Conservation (phyloP, 2,797 vertebrate species). For the Acipenser ruthenus region DNA sequence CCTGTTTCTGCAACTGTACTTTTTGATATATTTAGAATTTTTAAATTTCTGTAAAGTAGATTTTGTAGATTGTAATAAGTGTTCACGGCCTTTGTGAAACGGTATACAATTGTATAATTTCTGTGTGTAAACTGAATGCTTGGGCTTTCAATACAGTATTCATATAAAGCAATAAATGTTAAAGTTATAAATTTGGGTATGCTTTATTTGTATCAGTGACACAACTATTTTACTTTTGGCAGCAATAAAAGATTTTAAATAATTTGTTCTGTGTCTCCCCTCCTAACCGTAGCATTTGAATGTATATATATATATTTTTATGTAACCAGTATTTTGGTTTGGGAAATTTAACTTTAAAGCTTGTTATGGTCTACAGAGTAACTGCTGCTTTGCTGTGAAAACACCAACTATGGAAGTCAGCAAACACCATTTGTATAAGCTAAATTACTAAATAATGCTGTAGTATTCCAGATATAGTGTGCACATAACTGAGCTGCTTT, state of each 20-base stretch:
- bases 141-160: conserved; percentile 97
- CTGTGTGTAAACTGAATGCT: conserved; percentile 96
- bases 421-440: too few relatives aligned
- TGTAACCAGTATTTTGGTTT: too few relatives aligned
- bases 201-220: conserved; percentile 25
- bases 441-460: too few relatives aligned
- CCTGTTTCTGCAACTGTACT: conserved; percentile 91
- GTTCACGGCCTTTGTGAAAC: conserved; percentile 99
- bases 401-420: too few relatives aligned
- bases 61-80: conserved; percentile 99
- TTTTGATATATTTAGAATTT: conserved; percentile 99
- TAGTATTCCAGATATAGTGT: too few relatives aligned
- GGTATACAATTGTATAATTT: conserved; percentile 97
- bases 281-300: too few relatives aligned
- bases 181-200: conserved; percentile 72
- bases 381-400: too few relatives aligned
- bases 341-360: too few relatives aligned
- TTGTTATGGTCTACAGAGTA: too few relatives aligned
- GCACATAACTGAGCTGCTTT: too few relatives aligned
- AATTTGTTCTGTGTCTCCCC: neutral
- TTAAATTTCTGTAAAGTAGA: conserved; percentile 99
- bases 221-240: conserved; percentile 17
- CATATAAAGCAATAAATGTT: conserved; percentile 99
- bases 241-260: conserved; percentile 12
- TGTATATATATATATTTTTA: too few relatives aligned